Percentiles rank a stretch among this genome's conserved stretches.
Evolutionary conservation across 1,140 invertebrate species (phyloP).

Genomic region (Stratiolaelaps scimitus): DNA sequence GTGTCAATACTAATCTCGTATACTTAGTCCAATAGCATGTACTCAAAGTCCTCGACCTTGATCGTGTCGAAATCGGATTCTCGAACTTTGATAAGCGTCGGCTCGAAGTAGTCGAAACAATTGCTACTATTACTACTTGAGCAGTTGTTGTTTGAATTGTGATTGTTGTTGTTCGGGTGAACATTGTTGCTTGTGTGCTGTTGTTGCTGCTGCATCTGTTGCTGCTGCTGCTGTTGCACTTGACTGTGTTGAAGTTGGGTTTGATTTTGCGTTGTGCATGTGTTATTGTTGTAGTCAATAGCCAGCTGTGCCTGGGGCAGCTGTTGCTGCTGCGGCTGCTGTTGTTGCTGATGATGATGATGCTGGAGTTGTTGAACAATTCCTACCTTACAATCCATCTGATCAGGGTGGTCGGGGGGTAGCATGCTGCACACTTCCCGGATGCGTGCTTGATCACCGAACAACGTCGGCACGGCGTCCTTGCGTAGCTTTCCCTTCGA

Average conservation of each 20-base stretch:
- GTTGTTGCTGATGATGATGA: too few relatives aligned
- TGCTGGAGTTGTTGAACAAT: not conserved
- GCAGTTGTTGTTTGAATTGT: not conserved
- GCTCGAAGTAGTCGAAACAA: conserved; percentile 23
- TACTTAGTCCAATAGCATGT: conserved; percentile 24
- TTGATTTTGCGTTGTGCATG: too few relatives aligned
- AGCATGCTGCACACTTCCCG: conserved; percentile 10
- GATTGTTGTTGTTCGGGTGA: not conserved
- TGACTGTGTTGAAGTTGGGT: too few relatives aligned
- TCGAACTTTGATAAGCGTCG: conserved; percentile 23
- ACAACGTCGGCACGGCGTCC: conserved; percentile 25
- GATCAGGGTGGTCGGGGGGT: conserved; percentile 14
- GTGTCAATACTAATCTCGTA: too few relatives aligned
- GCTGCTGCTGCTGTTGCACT: too few relatives aligned
- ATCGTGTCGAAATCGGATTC: conserved; percentile 25
- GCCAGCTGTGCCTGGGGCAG: too few relatives aligned
- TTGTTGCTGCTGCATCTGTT: too few relatives aligned
- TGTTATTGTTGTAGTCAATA: conserved; percentile 8
- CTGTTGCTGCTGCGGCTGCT: too few relatives aligned
- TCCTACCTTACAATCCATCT: conserved; percentile 28
- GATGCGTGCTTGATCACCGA: conserved; percentile 25
- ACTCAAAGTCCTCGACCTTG: conserved; percentile 25
- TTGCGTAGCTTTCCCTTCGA: conserved; percentile 25
- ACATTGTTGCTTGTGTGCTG: not conserved
- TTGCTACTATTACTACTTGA: conserved; percentile 3